Evolutionary conservation across 2,113 vertebrate genomes (phyloP), one percentile per base, ranked within the genome.

Genomic region (Odocoileus virginianus): DNA sequence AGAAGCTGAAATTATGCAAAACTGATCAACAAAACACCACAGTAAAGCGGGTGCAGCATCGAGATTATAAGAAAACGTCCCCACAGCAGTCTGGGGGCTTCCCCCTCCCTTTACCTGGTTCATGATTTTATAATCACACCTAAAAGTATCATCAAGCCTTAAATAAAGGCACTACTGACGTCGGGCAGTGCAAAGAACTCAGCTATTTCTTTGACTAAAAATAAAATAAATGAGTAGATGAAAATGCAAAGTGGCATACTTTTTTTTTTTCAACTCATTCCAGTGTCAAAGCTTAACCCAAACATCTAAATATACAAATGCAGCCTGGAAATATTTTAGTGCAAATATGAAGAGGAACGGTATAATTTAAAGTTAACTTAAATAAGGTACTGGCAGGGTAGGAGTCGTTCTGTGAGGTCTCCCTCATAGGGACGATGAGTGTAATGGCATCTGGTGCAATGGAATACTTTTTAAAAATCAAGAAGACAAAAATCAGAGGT

Each of bases 311-410:
- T 98, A 98, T 99, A 99, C 98, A 99, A 98, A 98, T 94, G 94
- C 98, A 98, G 98, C 98, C 98, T 98, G 95, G 78, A 98, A 98
- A 98, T 33, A 95, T 96, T 98, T 98, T 99, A 99, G 99, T 99
- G 99, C 99, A 99, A 99, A 99, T 98, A 98, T 76, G 98, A 98
- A 98, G 98, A 98, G 97, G 98, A 99, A 98, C 92, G 91, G 98
- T 98, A 98, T 98, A 98, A 98, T 95, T 98, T 98, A 97, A 98
- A 98, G 97, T 98, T 98, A 97, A 67, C 93, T 99, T 99, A 99
- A 99, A 99, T 99, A 98, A 99, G 98, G 98, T 98, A 96, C 95
- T 50, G 93, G 61, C 97, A 97, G 97, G 98, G 78, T 92, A 97
- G 97, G 97, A 97, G 88, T 98, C 61, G 7, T 91, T 98, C 98